These are phyloP conservation scores for Pteropus alecto DNA, from an alignment of 2,113 vertebrate genomes.

Conservation along the genomic window DNA sequence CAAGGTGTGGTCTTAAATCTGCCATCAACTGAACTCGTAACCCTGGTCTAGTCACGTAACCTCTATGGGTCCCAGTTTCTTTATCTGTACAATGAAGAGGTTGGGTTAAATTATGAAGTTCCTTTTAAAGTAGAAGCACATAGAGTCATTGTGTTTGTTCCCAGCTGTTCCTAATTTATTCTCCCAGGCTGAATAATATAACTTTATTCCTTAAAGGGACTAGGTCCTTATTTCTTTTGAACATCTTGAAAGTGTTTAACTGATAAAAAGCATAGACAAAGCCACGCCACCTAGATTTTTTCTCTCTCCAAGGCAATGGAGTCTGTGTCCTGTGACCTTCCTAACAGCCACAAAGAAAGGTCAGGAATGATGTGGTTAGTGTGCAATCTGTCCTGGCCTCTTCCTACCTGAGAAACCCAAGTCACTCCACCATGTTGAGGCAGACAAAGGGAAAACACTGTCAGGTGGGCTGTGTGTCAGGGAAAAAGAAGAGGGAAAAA, in stretches of 20 bases:
- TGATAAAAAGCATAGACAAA: not conserved
- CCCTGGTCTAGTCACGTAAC: not conserved
- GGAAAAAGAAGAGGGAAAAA: not conserved
- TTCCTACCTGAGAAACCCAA: not conserved
- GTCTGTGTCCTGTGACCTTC: not conserved
- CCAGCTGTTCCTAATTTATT: conserved; percentile 3
- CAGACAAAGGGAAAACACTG: not conserved
- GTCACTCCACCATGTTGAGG: not conserved
- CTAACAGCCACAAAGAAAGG: not conserved
- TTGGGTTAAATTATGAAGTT: not conserved
- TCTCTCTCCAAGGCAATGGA: not conserved
- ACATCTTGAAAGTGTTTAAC: conserved; percentile 18
- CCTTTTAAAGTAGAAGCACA: not conserved
- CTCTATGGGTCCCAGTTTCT: not conserved
- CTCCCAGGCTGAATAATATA: not conserved
- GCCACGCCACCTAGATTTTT: not conserved
- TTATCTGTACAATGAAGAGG: not conserved
- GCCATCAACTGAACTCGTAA: not conserved
- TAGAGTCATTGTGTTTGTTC: conserved; percentile 8
- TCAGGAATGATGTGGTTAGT: not conserved
- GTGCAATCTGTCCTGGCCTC: not conserved
- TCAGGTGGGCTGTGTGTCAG: not conserved
- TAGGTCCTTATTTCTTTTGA: conserved; percentile 18
- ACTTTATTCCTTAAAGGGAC: not conserved
- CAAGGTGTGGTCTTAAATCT: not conserved